A percentile compares a stretch with the other conserved stretches of the same genome.
Conservation (phyloP, 2,113 vertebrate genomes). For the Urocolius indicus region DNA sequence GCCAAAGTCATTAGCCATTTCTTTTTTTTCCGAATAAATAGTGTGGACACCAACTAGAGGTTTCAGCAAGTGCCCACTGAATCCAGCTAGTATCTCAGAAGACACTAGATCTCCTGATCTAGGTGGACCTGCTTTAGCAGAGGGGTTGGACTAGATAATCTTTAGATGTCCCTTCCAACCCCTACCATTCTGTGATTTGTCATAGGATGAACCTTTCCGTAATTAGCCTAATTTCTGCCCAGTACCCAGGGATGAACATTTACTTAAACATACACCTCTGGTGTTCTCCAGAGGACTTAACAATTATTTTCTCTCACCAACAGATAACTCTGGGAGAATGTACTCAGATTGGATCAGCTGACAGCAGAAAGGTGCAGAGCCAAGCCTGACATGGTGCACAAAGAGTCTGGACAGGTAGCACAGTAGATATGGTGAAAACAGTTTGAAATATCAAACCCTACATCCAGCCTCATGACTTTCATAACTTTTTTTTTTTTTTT, state of each 20-base stretch:
- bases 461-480: background rate
- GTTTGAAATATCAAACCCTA: background rate
- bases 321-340: background rate
- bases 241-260: background rate
- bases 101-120: background rate
- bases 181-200: background rate
- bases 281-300: conserved; percentile 9
- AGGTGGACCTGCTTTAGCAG: too few relatives aligned
- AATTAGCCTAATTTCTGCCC: background rate
- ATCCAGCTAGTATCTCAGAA: background rate
- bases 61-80: background rate
- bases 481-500: background rate
- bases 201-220: background rate
- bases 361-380: background rate
- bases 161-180: too few relatives aligned
- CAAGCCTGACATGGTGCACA: background rate
- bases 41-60: rapidly evolving
- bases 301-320: conserved; percentile 29
- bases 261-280: background rate
- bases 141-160: too few relatives aligned
- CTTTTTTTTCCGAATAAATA: background rate
- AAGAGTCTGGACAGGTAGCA: conserved; percentile 24
- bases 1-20: background rate
- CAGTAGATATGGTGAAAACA: conserved; percentile 16
- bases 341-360: background rate